Conservation (phyloP, 2,113 vertebrate species). For the Melanerpes formicivorus region DNA sequence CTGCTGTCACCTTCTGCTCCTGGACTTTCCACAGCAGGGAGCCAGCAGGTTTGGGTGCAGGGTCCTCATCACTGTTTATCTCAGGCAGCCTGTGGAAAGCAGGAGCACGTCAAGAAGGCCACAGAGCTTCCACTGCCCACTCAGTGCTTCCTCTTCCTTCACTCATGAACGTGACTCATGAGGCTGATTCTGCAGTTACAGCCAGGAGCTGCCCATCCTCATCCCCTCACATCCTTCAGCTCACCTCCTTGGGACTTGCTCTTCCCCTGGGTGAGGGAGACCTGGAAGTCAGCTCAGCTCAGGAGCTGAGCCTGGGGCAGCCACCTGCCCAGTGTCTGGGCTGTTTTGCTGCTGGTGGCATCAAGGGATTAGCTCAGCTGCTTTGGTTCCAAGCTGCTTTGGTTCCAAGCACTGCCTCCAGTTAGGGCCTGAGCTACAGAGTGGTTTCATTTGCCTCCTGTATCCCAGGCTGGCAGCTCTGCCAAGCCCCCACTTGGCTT, state of each 20-base stretch:
- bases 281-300: neutral
- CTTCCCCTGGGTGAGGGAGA: rapidly evolving
- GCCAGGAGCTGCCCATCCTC: neutral
- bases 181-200: neutral
- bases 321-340: neutral
- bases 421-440: neutral
- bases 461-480: neutral
- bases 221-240: neutral
- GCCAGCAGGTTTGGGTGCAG: neutral
- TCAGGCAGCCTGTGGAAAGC: neutral
- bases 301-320: neutral
- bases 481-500: neutral
- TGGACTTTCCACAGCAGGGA: neutral
- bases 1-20: neutral
- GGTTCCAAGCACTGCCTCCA: neutral
- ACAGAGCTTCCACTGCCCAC: neutral
- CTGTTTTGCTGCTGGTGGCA: neutral
- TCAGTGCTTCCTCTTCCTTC: neutral
- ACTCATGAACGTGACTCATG: neutral
- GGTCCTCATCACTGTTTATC: neutral
- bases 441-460: neutral
- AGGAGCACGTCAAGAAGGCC: neutral
- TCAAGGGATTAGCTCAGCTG: neutral
- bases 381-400: neutral
- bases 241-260: neutral